A percentile compares a stretch with the other conserved stretches of the same genome.
These are phyloP conservation scores for Poecilobothrus nobilitatus DNA, from an alignment of 2,888 invertebrate genomes.

Conservation along the genomic window DNA sequence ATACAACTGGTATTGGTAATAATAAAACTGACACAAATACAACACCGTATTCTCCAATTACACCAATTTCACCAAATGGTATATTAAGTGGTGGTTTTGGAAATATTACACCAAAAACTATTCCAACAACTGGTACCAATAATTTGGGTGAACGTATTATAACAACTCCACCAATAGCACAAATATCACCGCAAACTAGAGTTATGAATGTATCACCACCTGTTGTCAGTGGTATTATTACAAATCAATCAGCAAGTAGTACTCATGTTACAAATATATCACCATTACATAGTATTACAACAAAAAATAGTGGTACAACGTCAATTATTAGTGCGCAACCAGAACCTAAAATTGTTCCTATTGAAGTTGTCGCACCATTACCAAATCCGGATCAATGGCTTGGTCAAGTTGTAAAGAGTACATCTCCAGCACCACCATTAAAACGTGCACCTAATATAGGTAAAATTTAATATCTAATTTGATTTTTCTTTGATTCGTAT, in stretches of 20 bases:
- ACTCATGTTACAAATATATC: conserved; percentile 28
- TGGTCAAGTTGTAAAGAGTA: conserved; percentile 59
- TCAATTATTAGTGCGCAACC: conserved; percentile 13
- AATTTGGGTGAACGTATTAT: conserved; percentile 13
- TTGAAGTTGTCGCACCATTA: conserved; percentile 46
- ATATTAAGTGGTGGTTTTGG: not conserved
- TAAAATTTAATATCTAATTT: not conserved
- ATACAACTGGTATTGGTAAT: conserved; percentile 13
- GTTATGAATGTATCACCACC: conserved; percentile 50
- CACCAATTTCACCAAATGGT: conserved; percentile 16
- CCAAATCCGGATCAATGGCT: conserved; percentile 80
- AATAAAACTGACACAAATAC: conserved; percentile 14
- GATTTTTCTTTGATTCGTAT: not conserved
- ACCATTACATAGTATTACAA: conserved; percentile 29
- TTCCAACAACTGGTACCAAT: conserved; percentile 22
- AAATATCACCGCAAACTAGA: conserved; percentile 56
- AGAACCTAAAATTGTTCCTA: conserved; percentile 29
- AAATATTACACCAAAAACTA: conserved; percentile 18
- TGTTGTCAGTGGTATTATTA: conserved; percentile 46
- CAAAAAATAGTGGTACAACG: conserved; percentile 20
- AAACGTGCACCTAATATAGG: conserved; percentile 43
- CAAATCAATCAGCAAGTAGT: conserved; percentile 26
- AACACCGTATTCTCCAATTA: conserved; percentile 12
- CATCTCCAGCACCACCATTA: conserved; percentile 48
- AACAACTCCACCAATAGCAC: conserved; percentile 35